Evolutionary conservation across 2,888 invertebrate genomes (phyloP).

Genomic region (Ormia ochracea): DNA sequence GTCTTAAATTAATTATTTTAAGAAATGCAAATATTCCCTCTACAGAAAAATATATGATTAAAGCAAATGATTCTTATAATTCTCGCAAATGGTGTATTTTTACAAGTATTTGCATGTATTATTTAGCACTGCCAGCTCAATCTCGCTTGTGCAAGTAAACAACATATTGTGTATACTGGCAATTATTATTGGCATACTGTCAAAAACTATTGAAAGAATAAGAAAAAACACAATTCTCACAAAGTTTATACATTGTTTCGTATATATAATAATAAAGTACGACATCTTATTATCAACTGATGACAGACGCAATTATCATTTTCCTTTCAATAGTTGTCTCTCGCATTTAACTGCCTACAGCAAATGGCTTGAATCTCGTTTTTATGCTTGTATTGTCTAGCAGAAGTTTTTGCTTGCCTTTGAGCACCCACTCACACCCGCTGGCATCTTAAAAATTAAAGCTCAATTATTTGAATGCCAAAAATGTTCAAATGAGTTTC

Average conservation of each 20-base stretch:
- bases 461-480: background rate
- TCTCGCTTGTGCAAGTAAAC: slow-evolving; percentile 1
- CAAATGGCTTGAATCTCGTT: background rate
- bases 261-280: slow-evolving; percentile 24
- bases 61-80: background rate
- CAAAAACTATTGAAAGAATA: slow-evolving; percentile 34
- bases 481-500: background rate
- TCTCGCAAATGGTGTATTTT: background rate
- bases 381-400: background rate
- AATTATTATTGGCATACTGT: slow-evolving; percentile 60
- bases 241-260: slow-evolving; percentile 5
- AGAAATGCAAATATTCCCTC: no score
- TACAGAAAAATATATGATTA: no score
- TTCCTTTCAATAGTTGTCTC: background rate
- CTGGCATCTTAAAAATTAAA: background rate
- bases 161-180: slow-evolving; percentile 27
- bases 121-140: background rate
- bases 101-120: slow-evolving; percentile 20
- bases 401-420: slow-evolving; percentile 18
- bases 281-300: slow-evolving; percentile 37
- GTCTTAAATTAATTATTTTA: no score
- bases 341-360: background rate
- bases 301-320: slow-evolving; percentile 40
- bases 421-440: slow-evolving; percentile 4
- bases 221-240: background rate